These are phyloP conservation scores for Pipistrellus nathusii DNA, from an alignment of 2,797 vertebrate genomes.

Conservation along the genomic window DNA sequence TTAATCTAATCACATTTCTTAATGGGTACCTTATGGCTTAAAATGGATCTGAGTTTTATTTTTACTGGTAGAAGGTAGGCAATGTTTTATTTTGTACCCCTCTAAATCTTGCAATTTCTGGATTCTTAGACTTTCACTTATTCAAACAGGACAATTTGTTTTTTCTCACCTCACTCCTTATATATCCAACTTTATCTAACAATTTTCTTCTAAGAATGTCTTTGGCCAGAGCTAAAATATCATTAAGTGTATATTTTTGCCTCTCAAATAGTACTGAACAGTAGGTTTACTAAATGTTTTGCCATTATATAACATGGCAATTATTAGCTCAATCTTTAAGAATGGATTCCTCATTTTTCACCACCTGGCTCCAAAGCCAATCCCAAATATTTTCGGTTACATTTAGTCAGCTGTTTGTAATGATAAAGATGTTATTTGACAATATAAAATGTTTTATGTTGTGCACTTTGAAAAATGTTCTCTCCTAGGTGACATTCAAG, in stretches of 20 bases:
- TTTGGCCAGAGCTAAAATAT: background rate
- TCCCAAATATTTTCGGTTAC: background rate
- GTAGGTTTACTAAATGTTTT: background rate
- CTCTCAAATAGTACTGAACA: background rate
- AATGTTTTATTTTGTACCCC: background rate
- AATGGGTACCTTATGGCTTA: background rate
- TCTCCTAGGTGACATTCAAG: background rate
- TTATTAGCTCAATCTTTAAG: background rate
- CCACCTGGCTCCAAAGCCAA: background rate
- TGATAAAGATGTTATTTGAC: slow-evolving; percentile 32
- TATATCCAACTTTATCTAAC: background rate
- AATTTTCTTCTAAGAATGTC: background rate
- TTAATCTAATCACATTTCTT: background rate
- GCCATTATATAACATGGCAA: background rate
- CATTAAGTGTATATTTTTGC: background rate
- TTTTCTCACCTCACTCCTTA: background rate
- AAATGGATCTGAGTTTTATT: background rate
- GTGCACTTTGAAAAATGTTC: background rate
- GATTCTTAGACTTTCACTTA: background rate
- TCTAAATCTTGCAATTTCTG: background rate
- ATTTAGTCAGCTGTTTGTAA: background rate
- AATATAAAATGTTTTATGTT: background rate
- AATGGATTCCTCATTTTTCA: background rate
- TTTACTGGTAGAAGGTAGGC: background rate
- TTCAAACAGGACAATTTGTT: background rate